Evolutionary conservation across 2,888 invertebrate genomes (phyloP).

Genomic region (Anorthoa munda): DNA sequence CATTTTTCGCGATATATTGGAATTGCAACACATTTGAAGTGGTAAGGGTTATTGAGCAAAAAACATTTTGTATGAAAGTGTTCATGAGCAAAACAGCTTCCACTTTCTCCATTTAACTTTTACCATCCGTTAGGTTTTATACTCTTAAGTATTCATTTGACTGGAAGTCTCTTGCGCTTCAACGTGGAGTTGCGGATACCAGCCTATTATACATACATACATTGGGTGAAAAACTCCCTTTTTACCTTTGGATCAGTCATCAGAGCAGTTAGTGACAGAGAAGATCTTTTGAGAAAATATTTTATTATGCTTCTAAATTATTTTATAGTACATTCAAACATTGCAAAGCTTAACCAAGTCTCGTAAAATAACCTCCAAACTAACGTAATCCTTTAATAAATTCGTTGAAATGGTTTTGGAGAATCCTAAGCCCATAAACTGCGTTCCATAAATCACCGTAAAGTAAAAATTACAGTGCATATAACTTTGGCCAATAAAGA

Average conservation of each 20-base stretch:
- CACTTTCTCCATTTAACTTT: neutral
- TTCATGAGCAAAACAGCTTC: neutral
- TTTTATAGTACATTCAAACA: neutral
- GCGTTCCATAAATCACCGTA: conserved; percentile 32
- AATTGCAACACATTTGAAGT: conserved; percentile 8
- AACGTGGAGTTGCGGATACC: too few species aligned
- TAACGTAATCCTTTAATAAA: conserved; percentile 44
- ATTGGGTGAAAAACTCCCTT: too few species aligned
- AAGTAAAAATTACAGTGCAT: conserved; percentile 45
- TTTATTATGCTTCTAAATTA: neutral
- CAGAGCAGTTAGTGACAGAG: neutral
- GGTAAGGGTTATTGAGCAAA: neutral
- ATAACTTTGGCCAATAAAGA: conserved; percentile 38
- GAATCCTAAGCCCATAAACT: conserved; percentile 40
- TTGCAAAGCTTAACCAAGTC: neutral
- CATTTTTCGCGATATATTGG: conserved; percentile 13
- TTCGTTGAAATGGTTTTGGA: conserved; percentile 33
- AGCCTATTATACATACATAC: too few species aligned
- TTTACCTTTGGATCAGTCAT: neutral
- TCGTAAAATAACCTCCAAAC: conserved; percentile 30
- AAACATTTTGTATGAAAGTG: neutral
- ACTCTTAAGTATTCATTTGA: neutral
- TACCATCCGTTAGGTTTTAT: neutral
- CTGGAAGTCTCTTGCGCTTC: too few species aligned
- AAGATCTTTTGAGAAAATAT: neutral